Percentiles rank a stretch among this genome's conserved stretches.
phyloP scores from a whole-genome alignment of 2,888 invertebrate species.

The Busseola fusca region DNA sequence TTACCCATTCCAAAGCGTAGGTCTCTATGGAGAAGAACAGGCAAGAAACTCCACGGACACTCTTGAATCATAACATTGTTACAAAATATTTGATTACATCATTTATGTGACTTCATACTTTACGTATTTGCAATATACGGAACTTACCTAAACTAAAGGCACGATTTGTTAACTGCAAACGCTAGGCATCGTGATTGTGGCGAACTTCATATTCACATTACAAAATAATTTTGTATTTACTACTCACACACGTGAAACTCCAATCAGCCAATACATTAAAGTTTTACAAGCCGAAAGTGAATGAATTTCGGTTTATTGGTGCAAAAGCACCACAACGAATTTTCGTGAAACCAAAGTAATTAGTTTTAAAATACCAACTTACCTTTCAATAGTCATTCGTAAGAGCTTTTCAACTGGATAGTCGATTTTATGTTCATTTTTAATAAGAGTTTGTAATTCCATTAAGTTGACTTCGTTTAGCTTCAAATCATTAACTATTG shows the following conservation, averaged over 20 bases:
- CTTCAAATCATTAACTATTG: conserved; percentile 48
- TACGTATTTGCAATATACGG: background rate
- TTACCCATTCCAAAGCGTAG: too few relatives aligned
- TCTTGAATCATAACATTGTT: too few relatives aligned
- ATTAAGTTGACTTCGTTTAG: conserved; percentile 64
- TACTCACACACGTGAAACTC: background rate
- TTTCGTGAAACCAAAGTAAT: conserved; percentile 18
- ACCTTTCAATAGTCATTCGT: conserved; percentile 65
- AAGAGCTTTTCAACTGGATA: conserved; percentile 63
- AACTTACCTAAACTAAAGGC: background rate
- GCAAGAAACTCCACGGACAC: too few relatives aligned
- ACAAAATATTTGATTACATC: too few relatives aligned
- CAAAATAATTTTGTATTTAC: background rate
- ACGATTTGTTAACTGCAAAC: background rate
- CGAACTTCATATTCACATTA: background rate
- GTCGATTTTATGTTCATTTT: conserved; percentile 53
- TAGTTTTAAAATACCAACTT: conserved; percentile 37
- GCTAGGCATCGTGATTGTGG: background rate
- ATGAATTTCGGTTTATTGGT: background rate
- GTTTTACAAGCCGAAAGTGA: background rate
- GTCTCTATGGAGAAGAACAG: too few relatives aligned
- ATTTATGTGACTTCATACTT: background rate
- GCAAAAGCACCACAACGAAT: background rate
- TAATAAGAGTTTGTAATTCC: conserved; percentile 65
- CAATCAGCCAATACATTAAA: conserved; percentile 13